These are phyloP conservation scores for Charadrius vociferus DNA, from an alignment of 2,113 vertebrate genomes.

Conservation along the genomic window DNA sequence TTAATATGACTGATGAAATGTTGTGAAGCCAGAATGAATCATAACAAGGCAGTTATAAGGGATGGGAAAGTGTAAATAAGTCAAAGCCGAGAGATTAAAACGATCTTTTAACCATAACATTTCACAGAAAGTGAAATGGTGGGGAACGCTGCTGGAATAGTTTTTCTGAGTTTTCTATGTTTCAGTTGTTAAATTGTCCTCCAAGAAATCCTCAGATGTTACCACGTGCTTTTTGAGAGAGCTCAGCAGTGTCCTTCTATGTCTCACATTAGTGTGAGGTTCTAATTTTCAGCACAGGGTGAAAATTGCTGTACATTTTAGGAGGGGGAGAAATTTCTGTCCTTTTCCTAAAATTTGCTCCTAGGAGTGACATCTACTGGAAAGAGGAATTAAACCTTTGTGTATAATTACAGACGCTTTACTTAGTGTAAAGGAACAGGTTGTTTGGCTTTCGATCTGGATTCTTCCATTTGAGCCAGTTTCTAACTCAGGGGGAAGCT, in stretches of 20 bases:
- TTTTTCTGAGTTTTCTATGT: background rate
- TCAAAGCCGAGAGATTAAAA: slow-evolving; percentile 17
- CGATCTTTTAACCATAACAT: background rate
- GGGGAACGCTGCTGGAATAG: background rate
- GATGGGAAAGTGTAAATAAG: slow-evolving; percentile 22
- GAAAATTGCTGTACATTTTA: background rate
- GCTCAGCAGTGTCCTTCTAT: background rate
- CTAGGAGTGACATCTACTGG: background rate
- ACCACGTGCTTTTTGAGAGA: background rate
- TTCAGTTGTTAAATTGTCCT: background rate
- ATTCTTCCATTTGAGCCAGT: background rate
- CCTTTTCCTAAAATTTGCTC: background rate
- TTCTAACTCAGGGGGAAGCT: background rate
- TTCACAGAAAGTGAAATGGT: background rate
- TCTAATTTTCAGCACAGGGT: background rate
- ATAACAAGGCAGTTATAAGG: slow-evolving; percentile 5
- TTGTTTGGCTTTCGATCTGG: background rate
- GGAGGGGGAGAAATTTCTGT: background rate
- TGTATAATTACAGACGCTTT: background rate
- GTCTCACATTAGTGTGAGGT: background rate
- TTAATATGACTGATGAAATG: background rate
- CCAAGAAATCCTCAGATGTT: background rate
- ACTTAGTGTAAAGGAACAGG: background rate
- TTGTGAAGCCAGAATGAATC: slow-evolving; percentile 13
- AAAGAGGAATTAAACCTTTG: background rate